A percentile compares a stretch with the other conserved stretches of the same genome.
Conservation (phyloP, 1,140 invertebrate genomes). For the Drosophila leontia region DNA sequence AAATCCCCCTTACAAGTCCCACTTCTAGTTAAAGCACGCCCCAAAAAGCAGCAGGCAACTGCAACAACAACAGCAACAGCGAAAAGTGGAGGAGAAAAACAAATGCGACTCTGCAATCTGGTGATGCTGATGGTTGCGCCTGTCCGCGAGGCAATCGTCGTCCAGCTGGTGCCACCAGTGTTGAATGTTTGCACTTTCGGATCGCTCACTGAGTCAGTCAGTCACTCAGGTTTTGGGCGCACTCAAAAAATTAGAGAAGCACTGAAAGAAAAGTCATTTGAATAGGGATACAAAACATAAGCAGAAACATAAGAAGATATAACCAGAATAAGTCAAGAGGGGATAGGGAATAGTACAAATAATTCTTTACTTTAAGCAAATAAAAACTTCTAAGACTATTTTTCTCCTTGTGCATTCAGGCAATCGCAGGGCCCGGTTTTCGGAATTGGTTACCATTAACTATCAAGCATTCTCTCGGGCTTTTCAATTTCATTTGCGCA, state of each 20-base stretch:
- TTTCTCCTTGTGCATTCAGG: conserved; percentile 23
- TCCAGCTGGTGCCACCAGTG: conserved; percentile 75
- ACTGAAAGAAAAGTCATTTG: background rate
- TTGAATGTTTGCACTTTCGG: conserved; percentile 80
- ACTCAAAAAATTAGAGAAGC: conserved; percentile 13
- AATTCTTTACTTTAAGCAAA: background rate
- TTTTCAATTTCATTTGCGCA: conserved; percentile 74
- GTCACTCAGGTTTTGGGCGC: conserved; percentile 24
- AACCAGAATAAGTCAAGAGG: too few relatives aligned
- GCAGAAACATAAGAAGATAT: background rate
- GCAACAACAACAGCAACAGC: background rate
- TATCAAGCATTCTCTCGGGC: conserved; percentile 34
- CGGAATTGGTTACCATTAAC: conserved; percentile 52
- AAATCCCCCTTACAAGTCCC: conserved; percentile 5
- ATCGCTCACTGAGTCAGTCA: conserved; percentile 45
- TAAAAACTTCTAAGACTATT: background rate
- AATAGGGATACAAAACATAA: too few relatives aligned
- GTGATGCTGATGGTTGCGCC: conserved; percentile 32
- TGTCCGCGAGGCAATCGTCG: conserved; percentile 59
- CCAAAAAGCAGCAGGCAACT: conserved; percentile 27
- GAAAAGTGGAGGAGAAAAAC: conserved; percentile 15
- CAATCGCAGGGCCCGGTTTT: conserved; percentile 21
- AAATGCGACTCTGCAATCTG: conserved; percentile 47
- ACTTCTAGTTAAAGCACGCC: conserved; percentile 27
- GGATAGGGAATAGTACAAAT: too few relatives aligned